Percentiles rank a stretch among this genome's conserved stretches.
Evolutionary conservation across 2,888 invertebrate genomes (phyloP).

Genomic region (Therioaphis trifolii): DNA sequence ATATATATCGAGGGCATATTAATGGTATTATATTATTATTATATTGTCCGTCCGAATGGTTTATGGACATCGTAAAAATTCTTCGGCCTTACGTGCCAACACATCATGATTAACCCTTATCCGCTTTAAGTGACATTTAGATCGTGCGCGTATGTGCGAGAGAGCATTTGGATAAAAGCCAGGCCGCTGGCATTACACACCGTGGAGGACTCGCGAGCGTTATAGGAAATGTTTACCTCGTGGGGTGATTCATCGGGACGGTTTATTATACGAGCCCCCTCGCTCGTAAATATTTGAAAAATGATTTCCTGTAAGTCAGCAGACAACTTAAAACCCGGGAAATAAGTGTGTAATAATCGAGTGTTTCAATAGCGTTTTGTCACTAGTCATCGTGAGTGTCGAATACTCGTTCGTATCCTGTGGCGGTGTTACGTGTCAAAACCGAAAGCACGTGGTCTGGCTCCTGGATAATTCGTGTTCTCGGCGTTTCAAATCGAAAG

Average conservation of each 20-base stretch:
- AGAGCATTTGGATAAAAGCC: constrained; percentile 54
- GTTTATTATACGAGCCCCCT: constrained; percentile 33
- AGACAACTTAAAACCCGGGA: constrained; percentile 26
- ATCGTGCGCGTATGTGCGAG: constrained; percentile 27
- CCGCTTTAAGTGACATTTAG: constrained; percentile 53
- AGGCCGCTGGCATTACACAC: constrained; percentile 34
- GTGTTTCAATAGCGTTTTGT: not conserved
- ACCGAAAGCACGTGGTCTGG: not conserved
- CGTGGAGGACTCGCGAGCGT: constrained; percentile 21
- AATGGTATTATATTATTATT: constrained; percentile 47
- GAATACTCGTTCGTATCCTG: constrained; percentile 12
- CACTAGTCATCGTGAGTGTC: constrained; percentile 44
- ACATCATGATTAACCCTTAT: constrained; percentile 61
- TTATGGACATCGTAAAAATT: constrained; percentile 62
- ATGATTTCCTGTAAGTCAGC: constrained; percentile 33
- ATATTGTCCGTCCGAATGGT: constrained; percentile 56
- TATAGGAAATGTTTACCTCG: constrained; percentile 45
- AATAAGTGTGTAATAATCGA: constrained; percentile 27
- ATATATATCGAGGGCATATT: constrained; percentile 55
- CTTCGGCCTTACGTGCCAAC: constrained; percentile 58
- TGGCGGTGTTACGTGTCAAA: not conserved
- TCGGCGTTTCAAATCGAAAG: too few relatives aligned
- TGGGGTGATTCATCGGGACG: constrained; percentile 43
- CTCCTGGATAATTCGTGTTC: too few relatives aligned
- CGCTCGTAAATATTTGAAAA: constrained; percentile 49